Conservation (phyloP, 1,140 invertebrate genomes). For the Aethina tumida region DNA sequence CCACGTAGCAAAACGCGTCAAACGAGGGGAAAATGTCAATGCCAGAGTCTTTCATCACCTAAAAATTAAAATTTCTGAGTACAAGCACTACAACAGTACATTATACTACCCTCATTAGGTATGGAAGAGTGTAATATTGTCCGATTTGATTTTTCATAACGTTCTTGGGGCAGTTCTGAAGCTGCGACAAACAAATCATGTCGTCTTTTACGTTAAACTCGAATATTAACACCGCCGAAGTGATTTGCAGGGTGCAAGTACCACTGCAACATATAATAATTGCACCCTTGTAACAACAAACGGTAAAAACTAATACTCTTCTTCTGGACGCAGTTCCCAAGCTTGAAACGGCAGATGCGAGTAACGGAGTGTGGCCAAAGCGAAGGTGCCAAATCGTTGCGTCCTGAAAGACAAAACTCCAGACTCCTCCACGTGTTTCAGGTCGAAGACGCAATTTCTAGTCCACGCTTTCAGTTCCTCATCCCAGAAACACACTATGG, state of each 20-base stretch:
- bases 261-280: slow-evolving; percentile 31
- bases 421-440: slow-evolving; percentile 77
- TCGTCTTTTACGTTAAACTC: slow-evolving; percentile 57
- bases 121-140: slow-evolving; percentile 42
- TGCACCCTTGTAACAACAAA: slow-evolving; percentile 12
- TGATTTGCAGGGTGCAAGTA: slow-evolving; percentile 50
- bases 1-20: slow-evolving; percentile 75
- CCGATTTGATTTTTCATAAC: slow-evolving; percentile 45
- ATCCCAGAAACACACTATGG: slow-evolving; percentile 70
- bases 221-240: slow-evolving; percentile 55
- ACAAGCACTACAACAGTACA: slow-evolving; percentile 26
- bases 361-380: slow-evolving; percentile 61
- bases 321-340: slow-evolving; percentile 70
- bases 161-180: slow-evolving; percentile 46
- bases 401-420: slow-evolving; percentile 63
- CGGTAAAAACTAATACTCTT: slow-evolving; percentile 31
- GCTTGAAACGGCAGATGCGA: slow-evolving; percentile 75
- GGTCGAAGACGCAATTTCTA: slow-evolving; percentile 65
- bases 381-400: slow-evolving; percentile 63
- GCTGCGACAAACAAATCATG: slow-evolving; percentile 42
- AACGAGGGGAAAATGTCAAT: slow-evolving; percentile 83
- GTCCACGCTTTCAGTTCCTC: slow-evolving; percentile 51
- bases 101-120: slow-evolving; percentile 42
- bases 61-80: slow-evolving; percentile 13
- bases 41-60: slow-evolving; percentile 64